Conservation (phyloP, 2,113 vertebrate species). For the Chauna torquata region DNA sequence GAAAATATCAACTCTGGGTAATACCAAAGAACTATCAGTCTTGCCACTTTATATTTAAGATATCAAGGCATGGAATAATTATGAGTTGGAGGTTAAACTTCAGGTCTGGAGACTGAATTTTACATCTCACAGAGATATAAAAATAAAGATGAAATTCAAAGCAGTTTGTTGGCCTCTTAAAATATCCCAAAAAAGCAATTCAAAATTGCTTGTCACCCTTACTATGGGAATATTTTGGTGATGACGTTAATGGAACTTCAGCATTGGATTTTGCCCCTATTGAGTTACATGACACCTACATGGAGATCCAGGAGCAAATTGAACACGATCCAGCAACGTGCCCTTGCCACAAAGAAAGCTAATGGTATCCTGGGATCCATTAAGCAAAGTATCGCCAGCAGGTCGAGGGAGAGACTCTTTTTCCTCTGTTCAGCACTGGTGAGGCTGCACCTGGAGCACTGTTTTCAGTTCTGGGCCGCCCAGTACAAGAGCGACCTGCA, state of each 20-base stretch:
- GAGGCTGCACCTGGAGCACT: not conserved
- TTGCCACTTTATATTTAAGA: not conserved
- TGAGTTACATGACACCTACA: rapidly evolving
- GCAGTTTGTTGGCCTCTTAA: rapidly evolving
- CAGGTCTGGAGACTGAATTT: not conserved
- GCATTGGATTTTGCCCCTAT: not conserved
- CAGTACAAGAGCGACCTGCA: not conserved
- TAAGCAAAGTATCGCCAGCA: not conserved
- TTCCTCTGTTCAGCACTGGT: not conserved
- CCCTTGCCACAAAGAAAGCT: not conserved
- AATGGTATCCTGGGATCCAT: not conserved
- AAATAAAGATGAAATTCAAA: not conserved
- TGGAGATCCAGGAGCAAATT: not conserved
- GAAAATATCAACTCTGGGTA: not conserved
- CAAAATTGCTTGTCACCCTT: not conserved
- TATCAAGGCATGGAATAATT: not conserved
- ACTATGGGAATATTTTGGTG: not conserved
- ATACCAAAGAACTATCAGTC: not conserved
- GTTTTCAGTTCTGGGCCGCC: not conserved
- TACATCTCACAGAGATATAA: not conserved
- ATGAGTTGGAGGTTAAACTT: not conserved
- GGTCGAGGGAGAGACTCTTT: not conserved
- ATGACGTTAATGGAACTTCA: not conserved
- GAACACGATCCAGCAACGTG: not conserved
- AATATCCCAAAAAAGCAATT: not conserved